These are phyloP conservation scores for Notamacropus eugenii DNA, from an alignment of 2,797 vertebrate genomes.

Conservation along the genomic window DNA sequence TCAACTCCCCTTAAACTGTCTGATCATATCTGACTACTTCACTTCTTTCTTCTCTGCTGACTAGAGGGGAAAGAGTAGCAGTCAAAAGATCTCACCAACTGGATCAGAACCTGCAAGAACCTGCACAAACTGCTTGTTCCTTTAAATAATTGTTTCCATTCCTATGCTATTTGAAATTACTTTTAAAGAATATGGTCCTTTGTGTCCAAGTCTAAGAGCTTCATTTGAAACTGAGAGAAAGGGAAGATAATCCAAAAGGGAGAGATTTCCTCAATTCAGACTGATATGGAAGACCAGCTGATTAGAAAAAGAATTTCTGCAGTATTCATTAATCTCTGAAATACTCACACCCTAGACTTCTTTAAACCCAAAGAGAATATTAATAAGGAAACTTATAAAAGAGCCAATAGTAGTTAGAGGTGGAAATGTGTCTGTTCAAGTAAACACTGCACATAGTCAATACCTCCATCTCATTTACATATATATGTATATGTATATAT, in stretches of 20 bases:
- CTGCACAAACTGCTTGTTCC: neutral
- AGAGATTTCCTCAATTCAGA: neutral
- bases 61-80: neutral
- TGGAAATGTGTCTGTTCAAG: neutral
- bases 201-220: neutral
- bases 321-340: neutral
- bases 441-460: neutral
- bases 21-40: neutral
- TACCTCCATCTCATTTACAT: neutral
- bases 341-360: neutral
- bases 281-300: neutral
- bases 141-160: neutral
- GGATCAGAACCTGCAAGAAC: neutral
- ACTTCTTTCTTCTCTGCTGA: neutral
- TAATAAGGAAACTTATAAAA: neutral
- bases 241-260: neutral
- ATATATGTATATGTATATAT: neutral
- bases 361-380: neutral
- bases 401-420: neutral
- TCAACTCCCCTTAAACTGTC: neutral
- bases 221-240: neutral
- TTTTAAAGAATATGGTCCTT: neutral
- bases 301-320: neutral
- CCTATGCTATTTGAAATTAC: neutral
- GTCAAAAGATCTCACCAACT: neutral